Conservation (phyloP, 2,113 vertebrate genomes). For the Acinonyx jubatus region DNA sequence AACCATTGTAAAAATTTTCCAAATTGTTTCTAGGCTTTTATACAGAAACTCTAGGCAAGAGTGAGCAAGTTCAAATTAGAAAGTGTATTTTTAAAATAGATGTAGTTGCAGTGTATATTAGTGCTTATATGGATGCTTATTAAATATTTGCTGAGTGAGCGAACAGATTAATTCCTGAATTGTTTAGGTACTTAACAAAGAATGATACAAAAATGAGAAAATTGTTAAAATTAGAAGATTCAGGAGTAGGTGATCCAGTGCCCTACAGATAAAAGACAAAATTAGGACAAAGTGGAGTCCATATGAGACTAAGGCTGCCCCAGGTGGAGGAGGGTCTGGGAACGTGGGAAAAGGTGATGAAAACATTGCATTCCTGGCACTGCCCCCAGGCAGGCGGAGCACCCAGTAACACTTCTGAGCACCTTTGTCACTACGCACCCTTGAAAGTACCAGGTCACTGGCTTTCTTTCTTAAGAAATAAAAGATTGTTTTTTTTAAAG, state of each 20-base stretch:
- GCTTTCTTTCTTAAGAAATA: not conserved
- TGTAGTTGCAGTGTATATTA: not conserved
- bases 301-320: not conserved
- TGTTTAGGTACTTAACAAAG: constrained; percentile 41
- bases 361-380: not conserved
- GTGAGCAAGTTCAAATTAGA: constrained; percentile 10
- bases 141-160: constrained; percentile 40
- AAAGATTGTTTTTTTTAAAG: not conserved
- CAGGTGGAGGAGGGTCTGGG: not conserved
- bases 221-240: constrained; percentile 45
- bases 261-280: not conserved
- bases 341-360: not conserved
- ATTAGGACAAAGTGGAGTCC: not conserved
- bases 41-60: not conserved
- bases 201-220: constrained; percentile 49
- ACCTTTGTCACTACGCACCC: not conserved
- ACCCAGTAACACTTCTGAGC: not conserved
- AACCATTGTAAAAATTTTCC: constrained; percentile 13
- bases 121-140: constrained; percentile 18
- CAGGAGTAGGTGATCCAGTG: constrained; percentile 19
- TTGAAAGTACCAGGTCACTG: not conserved
- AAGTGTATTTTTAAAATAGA: constrained; percentile 27
- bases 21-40: not conserved
- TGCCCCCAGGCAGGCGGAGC: no score
- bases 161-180: constrained; percentile 10